Evolutionary conservation across 1,140 invertebrate species (phyloP), one percentile per base, ranked within the genome.

Genomic region (Bombus breviceps): DNA sequence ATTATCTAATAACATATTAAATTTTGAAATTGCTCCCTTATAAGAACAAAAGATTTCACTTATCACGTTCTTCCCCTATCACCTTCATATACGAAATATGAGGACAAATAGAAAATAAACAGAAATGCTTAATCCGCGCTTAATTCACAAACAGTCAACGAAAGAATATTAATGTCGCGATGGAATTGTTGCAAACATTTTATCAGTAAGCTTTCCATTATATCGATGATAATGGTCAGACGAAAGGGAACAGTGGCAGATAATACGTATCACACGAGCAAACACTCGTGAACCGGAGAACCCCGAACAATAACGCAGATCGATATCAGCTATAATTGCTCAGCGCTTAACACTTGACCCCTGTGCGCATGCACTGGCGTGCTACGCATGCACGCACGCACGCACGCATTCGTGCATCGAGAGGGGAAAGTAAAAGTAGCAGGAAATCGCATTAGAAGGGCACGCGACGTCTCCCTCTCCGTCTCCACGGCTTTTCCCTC

Each of bases 281-380:
- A 77, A 73, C 75, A 68, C 62, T 83, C 64, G 62, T 32, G 62
- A 59, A 59, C 73, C 74, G 64, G 13, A 41, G 47, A 72, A 72
- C 32, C 66, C 39, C 75, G 83, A 80, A 80, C 76, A 80, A 72
- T 80, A 80, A 85, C 79, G 74, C 62, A 86, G 87, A 73, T 89
- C 81, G 77, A 89, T 89, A 89, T 39, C 76, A 32, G 74, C 66
- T 68, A 76, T 89, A 86, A 89, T 88, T 74, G 80, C 77, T 82
- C 43, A 22, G 53, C 85, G 81, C 41, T 89, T 86, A 89, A 83
- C 84, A 83, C 77, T 89, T 86, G 88, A 89, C 72, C 81, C 81
- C 25, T 12, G 77, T 78, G 73, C 34, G 66, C 66, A 76, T 85
- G 77, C 68, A 85, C 76, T 80, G 47, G 34, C 37, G 80, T 77